Base-by-base conservation (phyloP, 2,888 invertebrate genomes). In the Hirtodrosophila histrioides region DNA sequence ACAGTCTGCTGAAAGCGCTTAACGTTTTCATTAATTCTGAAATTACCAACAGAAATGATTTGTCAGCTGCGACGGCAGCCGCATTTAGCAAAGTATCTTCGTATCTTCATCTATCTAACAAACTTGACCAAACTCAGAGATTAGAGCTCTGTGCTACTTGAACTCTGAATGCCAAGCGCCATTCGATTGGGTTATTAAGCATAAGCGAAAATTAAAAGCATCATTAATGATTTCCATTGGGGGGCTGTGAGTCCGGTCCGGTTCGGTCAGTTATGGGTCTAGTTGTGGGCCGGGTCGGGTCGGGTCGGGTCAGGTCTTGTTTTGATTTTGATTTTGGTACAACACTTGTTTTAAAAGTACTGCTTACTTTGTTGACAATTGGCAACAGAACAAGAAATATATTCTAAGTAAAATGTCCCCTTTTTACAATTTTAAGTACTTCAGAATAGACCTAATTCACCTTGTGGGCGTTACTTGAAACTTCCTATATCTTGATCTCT, bases 111-210 rank as follows among this genome's bases (percentile, higher is more conserved):
- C 10, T 39, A 7, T 10, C 23, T 23, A 33, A n/a, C 23, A 36
- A 43, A 55, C 36, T 50, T 51, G 66, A 39, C 33, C 53, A 68
- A 65, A 27, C 33, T 11, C 9, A n/a, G 33, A 54, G 61, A 61
- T 66, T 61, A 44, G 31, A 43, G 46, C 36, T 17, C 9, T 33
- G 39, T 35, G 36, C 11, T 45, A 45, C 54, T 37, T 36, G 40
- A 60, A 76, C 66, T 76, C 60, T 69, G 69, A 79, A 78, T 81
- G 73, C 75, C 79, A 77, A 84, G 68, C 65, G 70, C 72, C 77
- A 81, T 75, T 75, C 75, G 77, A 67, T 69, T 81, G 53, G 67
- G 73, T 82, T 82, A 81, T 83, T 79, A 81, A 71, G 74, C 78
- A 78, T 78, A 80, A 77, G 73, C 72, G 57, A 70, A 75, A 69